Evolutionary conservation across 2,888 invertebrate genomes (phyloP).

Genomic region (Mythimna albipuncta): DNA sequence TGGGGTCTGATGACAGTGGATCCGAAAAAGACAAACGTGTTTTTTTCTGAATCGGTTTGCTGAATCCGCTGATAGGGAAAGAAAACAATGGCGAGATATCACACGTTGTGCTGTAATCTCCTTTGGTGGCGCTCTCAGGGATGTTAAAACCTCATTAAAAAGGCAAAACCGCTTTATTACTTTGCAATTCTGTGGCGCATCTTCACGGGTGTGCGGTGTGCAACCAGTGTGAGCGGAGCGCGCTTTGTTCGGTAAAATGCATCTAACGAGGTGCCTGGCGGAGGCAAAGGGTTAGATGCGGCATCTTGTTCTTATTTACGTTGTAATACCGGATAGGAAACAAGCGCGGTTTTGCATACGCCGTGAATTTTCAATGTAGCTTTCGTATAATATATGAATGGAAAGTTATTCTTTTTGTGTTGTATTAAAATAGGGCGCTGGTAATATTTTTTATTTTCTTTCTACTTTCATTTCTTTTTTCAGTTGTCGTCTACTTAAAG

Average conservation of each 20-base stretch:
- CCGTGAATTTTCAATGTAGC: constrained; percentile 62
- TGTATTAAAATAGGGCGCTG: constrained; percentile 37
- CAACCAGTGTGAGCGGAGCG: constrained; percentile 65
- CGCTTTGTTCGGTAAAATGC: constrained; percentile 71
- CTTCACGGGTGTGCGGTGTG: constrained; percentile 62
- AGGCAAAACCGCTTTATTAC: constrained; percentile 67
- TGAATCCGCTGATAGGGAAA: constrained; percentile 48
- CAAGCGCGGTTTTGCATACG: constrained; percentile 61
- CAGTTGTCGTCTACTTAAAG: not conserved
- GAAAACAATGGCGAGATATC: constrained; percentile 60
- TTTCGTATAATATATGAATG: constrained; percentile 63
- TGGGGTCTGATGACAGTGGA: constrained; percentile 67
- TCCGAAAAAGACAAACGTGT: constrained; percentile 58
- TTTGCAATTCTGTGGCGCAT: constrained; percentile 71
- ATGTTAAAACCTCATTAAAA: constrained; percentile 77
- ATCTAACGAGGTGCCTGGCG: constrained; percentile 69
- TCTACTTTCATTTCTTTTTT: constrained; percentile 18
- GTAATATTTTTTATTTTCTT: constrained; percentile 10
- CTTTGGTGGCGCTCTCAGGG: constrained; percentile 56
- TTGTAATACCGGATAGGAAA: constrained; percentile 63
- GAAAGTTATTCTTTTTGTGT: constrained; percentile 62
- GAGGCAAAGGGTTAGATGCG: constrained; percentile 62
- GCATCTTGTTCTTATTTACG: constrained; percentile 68
- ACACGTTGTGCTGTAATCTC: constrained; percentile 68
- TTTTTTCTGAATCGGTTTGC: constrained; percentile 58